Base-by-base conservation (phyloP, 2,888 invertebrate genomes). In the Platerodrilus igneus region DNA sequence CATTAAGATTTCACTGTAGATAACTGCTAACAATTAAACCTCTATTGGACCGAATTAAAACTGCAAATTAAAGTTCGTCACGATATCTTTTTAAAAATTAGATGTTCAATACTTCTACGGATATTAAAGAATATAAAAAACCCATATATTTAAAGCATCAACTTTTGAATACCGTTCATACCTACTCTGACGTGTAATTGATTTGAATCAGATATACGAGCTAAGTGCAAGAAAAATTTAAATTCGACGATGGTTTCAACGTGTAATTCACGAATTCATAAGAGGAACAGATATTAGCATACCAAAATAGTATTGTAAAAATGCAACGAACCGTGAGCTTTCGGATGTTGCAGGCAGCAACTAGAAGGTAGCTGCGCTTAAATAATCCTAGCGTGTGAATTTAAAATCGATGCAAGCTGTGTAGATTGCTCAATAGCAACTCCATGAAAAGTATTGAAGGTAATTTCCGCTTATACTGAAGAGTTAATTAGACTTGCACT, bases 261-360 rank as follows among this genome's bases (percentile, higher is more conserved):
- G 48, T 41, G 46, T 48, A 48, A 48, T 48, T 46, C 46, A 42
- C 41, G 34, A 47, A 47, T 49, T 49, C 47, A 47, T 42, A 44
- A 50, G 48, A 48, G 48, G 56, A 52, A 52, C 47, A 55, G 56
- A 49, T 53, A 55, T 56, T 56, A 53, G 50, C 56, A 55, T 56
- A 53, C 45, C 53, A 50, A 53, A 56, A 53, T 53, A 51, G 47
- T 48, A 46, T 38, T 48, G 37, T 47, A 42, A 45, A 36, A 37
- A 52, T 47, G 51, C 56, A 49, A 41, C 52, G 55, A 56, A 55
- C 59, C 56, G 54, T 55, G 51, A 59, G 58, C 52, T 50, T 55
- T 59, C 55, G 57, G 49, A 53, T 56, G 55, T 53, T 53, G 51
- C 50, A 52, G 55, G 50, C 53, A 52, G 48, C 46, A 45, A 45